These are phyloP conservation scores for Gallinago media DNA, from an alignment of 2,113 vertebrate species.

Conservation along the genomic window DNA sequence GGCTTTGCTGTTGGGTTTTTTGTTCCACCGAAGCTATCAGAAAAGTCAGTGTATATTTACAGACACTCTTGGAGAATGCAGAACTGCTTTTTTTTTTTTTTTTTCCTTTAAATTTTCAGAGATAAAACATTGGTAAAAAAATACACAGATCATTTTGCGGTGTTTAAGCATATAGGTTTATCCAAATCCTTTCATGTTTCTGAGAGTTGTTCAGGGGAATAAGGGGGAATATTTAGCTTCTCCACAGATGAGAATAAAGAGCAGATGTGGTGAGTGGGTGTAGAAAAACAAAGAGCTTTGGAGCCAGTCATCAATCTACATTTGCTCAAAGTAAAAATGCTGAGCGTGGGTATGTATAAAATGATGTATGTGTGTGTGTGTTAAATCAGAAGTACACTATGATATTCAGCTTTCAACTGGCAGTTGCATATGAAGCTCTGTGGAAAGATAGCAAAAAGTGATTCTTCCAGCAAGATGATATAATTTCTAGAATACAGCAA, in stretches of 20 bases:
- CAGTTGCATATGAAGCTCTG: not conserved
- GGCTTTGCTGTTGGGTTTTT: not conserved
- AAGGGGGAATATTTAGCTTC: not conserved
- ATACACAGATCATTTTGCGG: not conserved
- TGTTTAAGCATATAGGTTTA: not conserved
- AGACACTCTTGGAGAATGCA: not conserved
- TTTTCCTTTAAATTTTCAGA: not conserved
- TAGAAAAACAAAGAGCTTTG: conserved; percentile 20
- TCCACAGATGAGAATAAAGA: conserved; percentile 13
- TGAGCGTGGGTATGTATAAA: not conserved
- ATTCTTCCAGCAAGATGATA: not conserved
- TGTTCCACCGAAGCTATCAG: not conserved
- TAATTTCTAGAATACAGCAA: not conserved
- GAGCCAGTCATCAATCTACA: not conserved
- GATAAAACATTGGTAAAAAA: not conserved
- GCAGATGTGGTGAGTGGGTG: conserved; percentile 28
- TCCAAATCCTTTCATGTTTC: not conserved
- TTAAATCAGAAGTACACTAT: not conserved
- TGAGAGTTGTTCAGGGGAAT: not conserved
- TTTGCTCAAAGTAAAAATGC: conserved; percentile 23
- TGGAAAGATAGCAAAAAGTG: not conserved
- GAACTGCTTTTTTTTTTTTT: not conserved
- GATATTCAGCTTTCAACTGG: not conserved
- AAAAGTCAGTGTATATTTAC: not conserved
- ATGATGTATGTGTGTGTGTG: fast-evolving